A percentile compares a stretch with the other conserved stretches of the same genome.
These are phyloP conservation scores for Chiloscyllium plagiosum DNA, from an alignment of 2,113 vertebrate genomes.

Conservation along the genomic window DNA sequence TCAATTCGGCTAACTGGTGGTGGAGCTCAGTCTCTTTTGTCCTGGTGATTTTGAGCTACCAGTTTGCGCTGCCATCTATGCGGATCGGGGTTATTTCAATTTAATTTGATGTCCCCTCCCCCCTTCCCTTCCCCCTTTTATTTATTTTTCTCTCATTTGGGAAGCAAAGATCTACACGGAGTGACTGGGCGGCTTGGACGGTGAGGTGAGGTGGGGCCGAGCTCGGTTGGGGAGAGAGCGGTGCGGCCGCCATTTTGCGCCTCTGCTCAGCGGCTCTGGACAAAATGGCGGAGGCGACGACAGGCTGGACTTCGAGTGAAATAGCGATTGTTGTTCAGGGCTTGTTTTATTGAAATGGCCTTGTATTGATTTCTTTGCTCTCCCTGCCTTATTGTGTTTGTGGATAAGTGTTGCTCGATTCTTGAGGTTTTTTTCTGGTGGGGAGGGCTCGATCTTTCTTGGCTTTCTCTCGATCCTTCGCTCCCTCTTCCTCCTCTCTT, in stretches of 20 bases:
- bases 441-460: no score
- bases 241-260: neutral
- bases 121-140: neutral
- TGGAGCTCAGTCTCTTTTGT: neutral
- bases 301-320: neutral
- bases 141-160: neutral
- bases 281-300: conserved; percentile 12
- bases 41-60: neutral
- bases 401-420: neutral
- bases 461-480: no score
- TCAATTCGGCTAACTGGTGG: conserved; percentile 7
- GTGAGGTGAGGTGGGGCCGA: neutral
- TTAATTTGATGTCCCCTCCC: neutral
- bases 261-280: neutral
- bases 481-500: no score
- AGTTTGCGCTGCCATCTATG: neutral
- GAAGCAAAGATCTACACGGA: no score
- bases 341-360: neutral
- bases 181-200: neutral
- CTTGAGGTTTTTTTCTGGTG: neutral
- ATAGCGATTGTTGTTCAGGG: neutral
- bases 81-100: neutral
- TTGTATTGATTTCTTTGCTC: neutral
- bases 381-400: neutral
- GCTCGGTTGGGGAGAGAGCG: neutral